phyloP scores from a whole-genome alignment of 2,113 vertebrate species.

The Gadus chalcogrammus region DNA sequence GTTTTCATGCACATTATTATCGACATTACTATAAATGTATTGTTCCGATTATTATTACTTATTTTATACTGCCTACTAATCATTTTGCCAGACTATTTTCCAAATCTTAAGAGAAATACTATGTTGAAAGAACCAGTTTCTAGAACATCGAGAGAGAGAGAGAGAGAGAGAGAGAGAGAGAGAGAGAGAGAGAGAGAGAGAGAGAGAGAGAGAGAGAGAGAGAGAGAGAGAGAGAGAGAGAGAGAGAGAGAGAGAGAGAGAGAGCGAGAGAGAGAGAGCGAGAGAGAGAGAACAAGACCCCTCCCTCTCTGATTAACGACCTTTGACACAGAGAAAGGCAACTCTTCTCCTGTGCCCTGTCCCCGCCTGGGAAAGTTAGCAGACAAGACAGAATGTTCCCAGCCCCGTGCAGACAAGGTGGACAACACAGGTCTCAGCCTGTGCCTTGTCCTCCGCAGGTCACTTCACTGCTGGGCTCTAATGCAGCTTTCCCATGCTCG shows the following conservation, averaged over 20 bases:
- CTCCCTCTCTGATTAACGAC: constrained; percentile 54
- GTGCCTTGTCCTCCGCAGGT: constrained; percentile 44
- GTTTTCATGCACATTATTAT: not conserved
- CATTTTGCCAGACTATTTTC: too few species aligned
- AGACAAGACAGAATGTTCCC: constrained; percentile 64
- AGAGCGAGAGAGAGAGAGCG: too few species aligned
- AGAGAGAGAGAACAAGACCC: constrained; percentile 18
- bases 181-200: constrained; percentile 13
- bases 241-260: too few species aligned
- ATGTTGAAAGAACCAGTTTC: too few species aligned
- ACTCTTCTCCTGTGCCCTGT: constrained; percentile 28
- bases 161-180: constrained; percentile 7
- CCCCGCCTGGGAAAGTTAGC: constrained; percentile 66
- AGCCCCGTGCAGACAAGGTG: constrained; percentile 40
- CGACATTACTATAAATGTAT: not conserved
- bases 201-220: constrained; percentile 13
- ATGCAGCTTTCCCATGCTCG: constrained; percentile 68
- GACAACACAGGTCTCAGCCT: constrained; percentile 57
- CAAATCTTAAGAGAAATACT: too few species aligned
- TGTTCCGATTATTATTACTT: too few species aligned
- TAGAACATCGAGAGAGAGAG: too few species aligned
- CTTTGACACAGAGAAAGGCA: constrained; percentile 24
- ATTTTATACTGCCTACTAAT: too few species aligned
- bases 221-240: not conserved
- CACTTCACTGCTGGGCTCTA: constrained; percentile 50